Percentiles rank a stretch among this genome's conserved stretches.
Conservation (phyloP, 2,888 invertebrate genomes). For the Eupithecia dodoneata region DNA sequence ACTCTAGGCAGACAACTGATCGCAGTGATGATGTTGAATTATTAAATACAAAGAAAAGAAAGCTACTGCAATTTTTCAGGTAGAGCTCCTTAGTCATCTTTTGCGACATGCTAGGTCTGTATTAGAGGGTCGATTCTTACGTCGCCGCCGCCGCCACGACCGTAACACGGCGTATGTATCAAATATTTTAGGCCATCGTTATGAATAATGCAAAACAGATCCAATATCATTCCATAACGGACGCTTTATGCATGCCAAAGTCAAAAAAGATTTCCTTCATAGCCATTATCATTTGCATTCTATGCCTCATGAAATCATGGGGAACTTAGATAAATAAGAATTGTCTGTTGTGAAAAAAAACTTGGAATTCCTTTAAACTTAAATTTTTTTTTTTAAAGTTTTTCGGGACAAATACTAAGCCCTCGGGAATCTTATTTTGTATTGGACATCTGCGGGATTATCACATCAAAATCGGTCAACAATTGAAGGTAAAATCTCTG, state of each 20-base stretch:
- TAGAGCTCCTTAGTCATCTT: background rate
- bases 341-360: background rate
- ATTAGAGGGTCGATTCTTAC: background rate
- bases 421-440: background rate
- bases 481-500: background rate
- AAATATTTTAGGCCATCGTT: background rate
- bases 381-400: background rate
- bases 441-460: background rate
- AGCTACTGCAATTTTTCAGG: background rate
- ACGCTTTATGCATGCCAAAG: background rate
- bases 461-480: background rate
- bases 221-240: background rate
- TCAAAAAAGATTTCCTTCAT: slow-evolving; percentile 1
- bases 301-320: background rate
- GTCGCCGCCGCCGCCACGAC: background rate
- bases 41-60: background rate
- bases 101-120: background rate
- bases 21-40: background rate
- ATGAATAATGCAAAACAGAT: slow-evolving; percentile 5
- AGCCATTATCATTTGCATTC: background rate
- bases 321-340: background rate
- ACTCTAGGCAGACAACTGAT: background rate
- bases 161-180: background rate
- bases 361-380: background rate
- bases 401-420: background rate